phyloP scores from a whole-genome alignment of 2,888 invertebrate genomes.

The Gandaritis pyraliata region DNA sequence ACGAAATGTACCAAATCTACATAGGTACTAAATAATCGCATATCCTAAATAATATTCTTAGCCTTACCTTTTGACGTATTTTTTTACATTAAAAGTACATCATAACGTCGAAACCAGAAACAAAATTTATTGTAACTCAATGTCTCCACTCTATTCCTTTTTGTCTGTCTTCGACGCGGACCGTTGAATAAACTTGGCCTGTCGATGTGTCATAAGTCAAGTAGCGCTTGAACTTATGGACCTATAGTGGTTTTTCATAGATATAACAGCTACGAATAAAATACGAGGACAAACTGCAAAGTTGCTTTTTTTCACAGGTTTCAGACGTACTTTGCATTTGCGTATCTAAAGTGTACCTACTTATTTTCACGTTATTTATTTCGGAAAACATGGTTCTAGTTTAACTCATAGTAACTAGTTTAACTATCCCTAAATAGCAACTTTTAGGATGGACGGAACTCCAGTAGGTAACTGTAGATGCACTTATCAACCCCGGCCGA shows the following conservation, averaged over 20 bases:
- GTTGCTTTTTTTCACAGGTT: neutral
- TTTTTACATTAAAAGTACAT: too few species aligned
- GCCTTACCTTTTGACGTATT: too few species aligned
- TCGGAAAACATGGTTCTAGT: neutral
- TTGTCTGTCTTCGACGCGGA: conserved; percentile 64
- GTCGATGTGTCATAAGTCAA: conserved; percentile 84
- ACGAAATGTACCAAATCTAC: too few species aligned
- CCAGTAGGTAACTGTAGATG: neutral
- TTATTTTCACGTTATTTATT: neutral
- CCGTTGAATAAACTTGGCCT: conserved; percentile 80
- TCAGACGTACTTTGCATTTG: too few species aligned
- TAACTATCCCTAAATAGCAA: neutral
- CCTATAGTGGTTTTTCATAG: conserved; percentile 56
- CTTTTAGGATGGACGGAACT: neutral
- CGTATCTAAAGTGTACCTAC: too few species aligned
- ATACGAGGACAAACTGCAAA: conserved; percentile 10
- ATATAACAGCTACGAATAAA: conserved; percentile 42
- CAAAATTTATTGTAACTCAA: neutral
- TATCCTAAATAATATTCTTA: too few species aligned
- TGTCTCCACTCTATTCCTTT: conserved; percentile 54
- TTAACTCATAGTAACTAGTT: too few species aligned
- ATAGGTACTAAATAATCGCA: too few species aligned
- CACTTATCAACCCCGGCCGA: conserved; percentile 7
- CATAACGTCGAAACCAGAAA: too few species aligned
- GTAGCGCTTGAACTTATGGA: conserved; percentile 64